Evolutionary conservation across 1,140 invertebrate genomes (phyloP).

Genomic region (Bradysia coprophila): DNA sequence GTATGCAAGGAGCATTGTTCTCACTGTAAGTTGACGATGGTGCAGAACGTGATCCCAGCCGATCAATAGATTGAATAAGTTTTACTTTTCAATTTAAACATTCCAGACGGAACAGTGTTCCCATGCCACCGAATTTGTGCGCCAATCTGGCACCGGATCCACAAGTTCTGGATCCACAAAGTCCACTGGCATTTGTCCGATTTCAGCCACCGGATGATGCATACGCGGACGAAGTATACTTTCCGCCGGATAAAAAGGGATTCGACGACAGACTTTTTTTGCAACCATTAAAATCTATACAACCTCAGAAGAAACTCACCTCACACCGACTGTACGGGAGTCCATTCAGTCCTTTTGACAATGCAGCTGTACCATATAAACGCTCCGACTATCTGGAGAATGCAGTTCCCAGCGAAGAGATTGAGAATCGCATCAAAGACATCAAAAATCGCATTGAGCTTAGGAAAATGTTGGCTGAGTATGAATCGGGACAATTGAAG

Average conservation of each 20-base stretch:
- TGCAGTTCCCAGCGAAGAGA: background rate
- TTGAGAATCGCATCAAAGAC: constrained; percentile 2
- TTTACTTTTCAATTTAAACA: background rate
- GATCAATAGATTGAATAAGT: background rate
- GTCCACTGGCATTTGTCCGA: constrained; percentile 52
- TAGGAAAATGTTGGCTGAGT: constrained; percentile 4
- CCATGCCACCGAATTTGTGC: constrained; percentile 18
- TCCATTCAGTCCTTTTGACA: background rate
- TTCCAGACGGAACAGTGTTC: constrained; percentile 2
- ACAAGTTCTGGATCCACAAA: constrained; percentile 30
- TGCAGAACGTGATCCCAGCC: constrained; percentile 15
- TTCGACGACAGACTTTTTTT: background rate
- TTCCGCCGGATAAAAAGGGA: constrained; percentile 28
- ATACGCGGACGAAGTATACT: constrained; percentile 61
- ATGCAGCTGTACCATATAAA: background rate
- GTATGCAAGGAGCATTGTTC: constrained; percentile 18
- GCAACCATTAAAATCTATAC: constrained; percentile 1
- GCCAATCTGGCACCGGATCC: constrained; percentile 16
- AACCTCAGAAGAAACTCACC: constrained; percentile 3
- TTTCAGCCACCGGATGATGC: constrained; percentile 53
- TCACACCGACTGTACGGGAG: constrained; percentile 2
- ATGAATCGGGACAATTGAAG: background rate
- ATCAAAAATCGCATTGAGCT: constrained; percentile 6
- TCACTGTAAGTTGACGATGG: too few species aligned
- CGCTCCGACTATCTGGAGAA: background rate